phyloP scores from a whole-genome alignment of 2,888 invertebrate species.

The Tholera decimalis region DNA sequence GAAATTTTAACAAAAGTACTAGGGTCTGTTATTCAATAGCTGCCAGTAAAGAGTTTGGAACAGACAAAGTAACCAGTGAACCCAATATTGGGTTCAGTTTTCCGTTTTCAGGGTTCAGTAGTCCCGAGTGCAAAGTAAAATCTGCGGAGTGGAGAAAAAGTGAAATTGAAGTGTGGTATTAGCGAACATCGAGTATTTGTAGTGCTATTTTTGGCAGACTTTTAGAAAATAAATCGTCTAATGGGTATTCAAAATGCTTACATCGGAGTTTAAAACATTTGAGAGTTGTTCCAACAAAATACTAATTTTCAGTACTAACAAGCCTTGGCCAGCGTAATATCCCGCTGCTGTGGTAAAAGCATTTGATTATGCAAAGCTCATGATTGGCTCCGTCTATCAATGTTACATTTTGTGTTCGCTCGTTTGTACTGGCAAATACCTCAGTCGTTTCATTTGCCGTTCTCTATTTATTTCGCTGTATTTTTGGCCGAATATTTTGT shows the following conservation, averaged over 20 bases:
- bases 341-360: constrained; percentile 43
- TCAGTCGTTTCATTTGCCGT: constrained; percentile 13
- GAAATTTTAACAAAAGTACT: constrained; percentile 65
- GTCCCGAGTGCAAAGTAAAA: constrained; percentile 36
- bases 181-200: constrained; percentile 38
- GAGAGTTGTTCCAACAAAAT: constrained; percentile 32
- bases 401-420: constrained; percentile 42
- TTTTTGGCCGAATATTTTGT: background rate
- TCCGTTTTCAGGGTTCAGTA: constrained; percentile 40
- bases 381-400: constrained; percentile 51
- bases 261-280: constrained; percentile 37
- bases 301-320: constrained; percentile 44
- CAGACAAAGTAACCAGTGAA: constrained; percentile 67
- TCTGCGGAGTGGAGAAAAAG: constrained; percentile 31
- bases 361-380: constrained; percentile 55
- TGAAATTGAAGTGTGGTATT: constrained; percentile 13
- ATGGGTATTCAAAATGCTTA: constrained; percentile 37
- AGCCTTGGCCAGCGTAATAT: constrained; percentile 39
- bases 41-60: constrained; percentile 55
- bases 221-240: constrained; percentile 44
- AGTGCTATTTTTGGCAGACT: constrained; percentile 29
- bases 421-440: constrained; percentile 31
- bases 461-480: background rate
- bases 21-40: constrained; percentile 61
- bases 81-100: constrained; percentile 53